These are phyloP conservation scores for Onychomys torridus DNA, from an alignment of 2,797 vertebrate genomes.

Conservation along the genomic window DNA sequence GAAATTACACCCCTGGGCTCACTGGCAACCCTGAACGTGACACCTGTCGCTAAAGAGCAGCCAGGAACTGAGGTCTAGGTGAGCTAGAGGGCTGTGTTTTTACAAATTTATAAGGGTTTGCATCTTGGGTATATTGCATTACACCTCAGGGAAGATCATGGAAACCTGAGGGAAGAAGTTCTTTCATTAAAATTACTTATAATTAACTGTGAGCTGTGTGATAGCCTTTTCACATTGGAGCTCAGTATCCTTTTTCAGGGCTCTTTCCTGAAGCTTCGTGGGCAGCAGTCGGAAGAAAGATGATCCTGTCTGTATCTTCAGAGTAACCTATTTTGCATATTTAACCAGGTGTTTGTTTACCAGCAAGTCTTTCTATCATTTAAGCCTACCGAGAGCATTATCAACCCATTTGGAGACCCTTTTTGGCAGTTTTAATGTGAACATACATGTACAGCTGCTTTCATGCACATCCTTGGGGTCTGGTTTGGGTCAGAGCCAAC, in stretches of 20 bases:
- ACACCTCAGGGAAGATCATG: conserved; percentile 60
- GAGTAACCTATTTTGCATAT: conserved; percentile 49
- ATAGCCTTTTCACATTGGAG: conserved; percentile 55
- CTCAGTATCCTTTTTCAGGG: conserved; percentile 6
- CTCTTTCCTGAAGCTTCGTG: conserved; percentile 62
- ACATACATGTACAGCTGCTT: background rate
- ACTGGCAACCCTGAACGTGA: conserved; percentile 73
- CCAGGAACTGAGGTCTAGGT: conserved; percentile 60
- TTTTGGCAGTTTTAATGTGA: background rate
- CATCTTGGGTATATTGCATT: conserved; percentile 62
- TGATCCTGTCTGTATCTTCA: conserved; percentile 34
- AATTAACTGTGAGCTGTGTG: conserved; percentile 59
- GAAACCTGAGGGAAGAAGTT: conserved; percentile 64
- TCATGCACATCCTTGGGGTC: background rate
- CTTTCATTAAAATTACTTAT: conserved; percentile 73
- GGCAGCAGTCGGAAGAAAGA: conserved; percentile 40
- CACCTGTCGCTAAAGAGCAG: conserved; percentile 74
- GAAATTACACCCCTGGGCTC: conserved; percentile 71
- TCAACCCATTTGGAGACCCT: background rate
- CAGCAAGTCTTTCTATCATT: background rate
- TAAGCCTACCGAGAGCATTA: conserved; percentile 15
- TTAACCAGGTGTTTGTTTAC: conserved; percentile 40
- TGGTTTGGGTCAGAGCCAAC: conserved; percentile 54
- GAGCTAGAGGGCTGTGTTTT: conserved; percentile 61
- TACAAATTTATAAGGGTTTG: conserved; percentile 71